Percentiles rank a stretch among this genome's conserved stretches.
Conservation (phyloP, 2,113 vertebrate genomes). For the Lepisosteus oculatus region DNA sequence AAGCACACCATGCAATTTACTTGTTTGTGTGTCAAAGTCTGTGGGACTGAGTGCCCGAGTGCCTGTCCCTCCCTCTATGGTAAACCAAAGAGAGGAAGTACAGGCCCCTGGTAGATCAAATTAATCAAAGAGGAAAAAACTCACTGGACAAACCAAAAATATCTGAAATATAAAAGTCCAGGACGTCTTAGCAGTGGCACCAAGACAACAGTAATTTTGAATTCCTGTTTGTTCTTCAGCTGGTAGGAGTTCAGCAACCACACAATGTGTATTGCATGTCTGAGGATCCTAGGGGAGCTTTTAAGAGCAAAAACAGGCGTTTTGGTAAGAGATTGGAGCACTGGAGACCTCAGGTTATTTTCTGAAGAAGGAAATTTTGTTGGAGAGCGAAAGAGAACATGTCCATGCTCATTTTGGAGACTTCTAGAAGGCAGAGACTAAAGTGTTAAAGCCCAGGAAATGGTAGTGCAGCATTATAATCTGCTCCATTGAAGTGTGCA, state of each 20-base stretch:
- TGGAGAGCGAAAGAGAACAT: not conserved
- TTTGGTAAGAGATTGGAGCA: too few species aligned
- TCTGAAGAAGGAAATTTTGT: too few species aligned
- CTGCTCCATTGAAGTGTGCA: not conserved
- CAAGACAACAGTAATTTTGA: too few species aligned
- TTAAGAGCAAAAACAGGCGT: not conserved
- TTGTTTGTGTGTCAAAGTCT: slow-evolving; percentile 32
- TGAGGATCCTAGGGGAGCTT: not conserved
- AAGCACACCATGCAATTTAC: slow-evolving; percentile 30
- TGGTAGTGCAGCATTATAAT: too few species aligned
- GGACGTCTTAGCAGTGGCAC: not conserved
- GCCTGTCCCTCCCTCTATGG: slow-evolving; percentile 45
- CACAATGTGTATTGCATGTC: not conserved
- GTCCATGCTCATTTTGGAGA: not conserved
- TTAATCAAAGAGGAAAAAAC: slow-evolving; percentile 58
- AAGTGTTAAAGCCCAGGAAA: not conserved
- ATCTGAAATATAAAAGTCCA: slow-evolving; percentile 28
- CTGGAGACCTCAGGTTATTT: too few species aligned
- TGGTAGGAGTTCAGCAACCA: too few species aligned
- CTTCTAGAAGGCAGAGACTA: not conserved
- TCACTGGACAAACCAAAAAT: slow-evolving; percentile 33
- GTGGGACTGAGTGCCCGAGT: slow-evolving; percentile 51
- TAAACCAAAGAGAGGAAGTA: slow-evolving; percentile 59
- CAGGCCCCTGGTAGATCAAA: slow-evolving; percentile 50
- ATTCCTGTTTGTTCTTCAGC: too few species aligned